These are phyloP conservation scores for Meghimatium bilineatum DNA, from an alignment of 2,888 invertebrate species.

Conservation along the genomic window DNA sequence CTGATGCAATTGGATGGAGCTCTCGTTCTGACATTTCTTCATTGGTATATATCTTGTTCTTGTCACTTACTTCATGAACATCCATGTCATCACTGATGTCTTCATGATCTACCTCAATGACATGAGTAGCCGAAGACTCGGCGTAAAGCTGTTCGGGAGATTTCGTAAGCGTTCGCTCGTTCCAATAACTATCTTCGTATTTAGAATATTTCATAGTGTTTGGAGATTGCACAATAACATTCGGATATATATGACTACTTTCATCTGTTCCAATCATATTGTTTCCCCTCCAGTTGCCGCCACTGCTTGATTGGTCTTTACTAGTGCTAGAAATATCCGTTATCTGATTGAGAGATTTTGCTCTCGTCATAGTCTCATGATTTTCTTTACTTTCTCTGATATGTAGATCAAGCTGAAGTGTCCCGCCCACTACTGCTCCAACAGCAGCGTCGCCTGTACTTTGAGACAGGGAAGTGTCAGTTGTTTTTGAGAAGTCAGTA, in stretches of 20 bases:
- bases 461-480: slow-evolving; percentile 51
- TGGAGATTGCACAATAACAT: slow-evolving; percentile 32
- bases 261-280: slow-evolving; percentile 35
- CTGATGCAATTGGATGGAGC: neutral
- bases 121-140: slow-evolving; percentile 10
- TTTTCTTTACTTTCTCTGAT: slow-evolving; percentile 22
- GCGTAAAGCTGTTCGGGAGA: neutral
- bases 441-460: slow-evolving; percentile 48
- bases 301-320: slow-evolving; percentile 47
- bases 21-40: too few relatives aligned
- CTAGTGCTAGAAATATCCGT: slow-evolving; percentile 11
- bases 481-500: slow-evolving; percentile 51
- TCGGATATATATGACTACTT: slow-evolving; percentile 45
- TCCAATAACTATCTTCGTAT: neutral
- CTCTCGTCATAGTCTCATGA: slow-evolving; percentile 1
- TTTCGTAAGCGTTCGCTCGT: neutral
- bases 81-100: slow-evolving; percentile 7
- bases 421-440: slow-evolving; percentile 50
- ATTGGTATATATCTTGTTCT: neutral
- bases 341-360: neutral
- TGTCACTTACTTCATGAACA: neutral
- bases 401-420: slow-evolving; percentile 46
- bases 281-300: slow-evolving; percentile 21
- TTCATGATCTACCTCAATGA: slow-evolving; percentile 20
- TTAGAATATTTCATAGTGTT: neutral